Evolutionary conservation across 1,140 invertebrate genomes (phyloP).

Genomic region (Drosophila tristis): DNA sequence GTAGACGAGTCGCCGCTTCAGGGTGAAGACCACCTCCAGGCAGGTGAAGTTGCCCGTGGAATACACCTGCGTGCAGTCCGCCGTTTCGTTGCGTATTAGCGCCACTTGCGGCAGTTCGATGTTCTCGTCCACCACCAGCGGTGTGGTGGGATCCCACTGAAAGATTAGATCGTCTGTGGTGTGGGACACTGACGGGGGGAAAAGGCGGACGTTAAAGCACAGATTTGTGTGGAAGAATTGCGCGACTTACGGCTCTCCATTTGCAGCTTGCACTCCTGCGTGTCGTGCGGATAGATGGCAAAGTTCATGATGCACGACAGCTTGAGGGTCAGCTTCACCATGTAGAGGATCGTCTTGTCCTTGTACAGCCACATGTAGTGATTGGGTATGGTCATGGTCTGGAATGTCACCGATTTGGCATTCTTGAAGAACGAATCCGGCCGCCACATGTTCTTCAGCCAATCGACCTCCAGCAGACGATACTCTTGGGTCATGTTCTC

Average conservation of each 20-base stretch:
- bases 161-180: slow-evolving; percentile 96
- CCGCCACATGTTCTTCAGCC: slow-evolving; percentile 95
- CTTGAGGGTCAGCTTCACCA: slow-evolving; percentile 93
- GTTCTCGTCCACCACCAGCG: slow-evolving; percentile 94
- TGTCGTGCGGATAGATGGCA: slow-evolving; percentile 95
- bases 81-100: slow-evolving; percentile 92
- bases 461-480: slow-evolving; percentile 93
- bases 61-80: slow-evolving; percentile 92
- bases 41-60: slow-evolving; percentile 94
- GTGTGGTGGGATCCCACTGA: slow-evolving; percentile 94
- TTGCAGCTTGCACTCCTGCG: slow-evolving; percentile 95
- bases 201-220: neutral
- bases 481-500: slow-evolving; percentile 97
- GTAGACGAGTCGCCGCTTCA: slow-evolving; percentile 93
- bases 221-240: slow-evolving; percentile 9
- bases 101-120: slow-evolving; percentile 94
- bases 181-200: slow-evolving; percentile 89
- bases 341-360: slow-evolving; percentile 94
- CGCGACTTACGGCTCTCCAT: slow-evolving; percentile 94
- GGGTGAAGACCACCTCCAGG: slow-evolving; percentile 92
- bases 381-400: slow-evolving; percentile 97
- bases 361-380: slow-evolving; percentile 95
- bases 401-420: slow-evolving; percentile 95
- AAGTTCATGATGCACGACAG: slow-evolving; percentile 96
- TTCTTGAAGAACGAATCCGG: slow-evolving; percentile 96